Conservation (phyloP, 2,113 vertebrate species). For the Megatriorchis doriae region DNA sequence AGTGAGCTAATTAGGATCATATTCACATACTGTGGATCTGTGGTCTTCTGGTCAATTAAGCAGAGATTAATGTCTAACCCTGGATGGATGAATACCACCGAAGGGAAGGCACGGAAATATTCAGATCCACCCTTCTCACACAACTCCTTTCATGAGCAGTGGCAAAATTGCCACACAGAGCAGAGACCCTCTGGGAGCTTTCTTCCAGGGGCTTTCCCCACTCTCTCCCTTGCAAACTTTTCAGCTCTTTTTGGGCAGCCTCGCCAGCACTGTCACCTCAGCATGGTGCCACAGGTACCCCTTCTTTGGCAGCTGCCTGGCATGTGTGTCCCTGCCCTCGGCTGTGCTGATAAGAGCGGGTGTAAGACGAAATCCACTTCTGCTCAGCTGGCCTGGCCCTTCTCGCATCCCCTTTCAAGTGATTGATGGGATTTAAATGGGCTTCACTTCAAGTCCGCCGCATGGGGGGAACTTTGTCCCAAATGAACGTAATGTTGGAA, state of each 20-base stretch:
- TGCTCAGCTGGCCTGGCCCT: not conserved
- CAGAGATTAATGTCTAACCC: not conserved
- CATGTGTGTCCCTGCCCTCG: not conserved
- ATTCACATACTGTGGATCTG: not conserved
- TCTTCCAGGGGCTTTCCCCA: not conserved
- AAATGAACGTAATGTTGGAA: not conserved
- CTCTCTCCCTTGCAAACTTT: not conserved
- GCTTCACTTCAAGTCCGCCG: not conserved
- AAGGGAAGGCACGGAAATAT: not conserved
- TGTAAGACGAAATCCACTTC: not conserved
- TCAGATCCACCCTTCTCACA: not conserved
- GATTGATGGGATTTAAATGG: not conserved
- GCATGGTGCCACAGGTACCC: not conserved
- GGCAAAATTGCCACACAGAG: not conserved
- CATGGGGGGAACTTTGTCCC: not conserved
- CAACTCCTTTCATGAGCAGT: not conserved
- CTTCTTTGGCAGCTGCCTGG: not conserved
- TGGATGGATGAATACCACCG: not conserved
- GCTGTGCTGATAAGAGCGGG: not conserved
- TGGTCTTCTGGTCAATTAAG: not conserved
- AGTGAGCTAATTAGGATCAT: slow-evolving; percentile 43
- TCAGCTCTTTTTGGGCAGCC: not conserved
- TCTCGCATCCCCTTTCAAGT: not conserved
- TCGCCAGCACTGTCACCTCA: not conserved
- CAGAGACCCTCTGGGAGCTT: not conserved